Conservation (phyloP, 2,113 vertebrate genomes). For the Hemiprocne comata region DNA sequence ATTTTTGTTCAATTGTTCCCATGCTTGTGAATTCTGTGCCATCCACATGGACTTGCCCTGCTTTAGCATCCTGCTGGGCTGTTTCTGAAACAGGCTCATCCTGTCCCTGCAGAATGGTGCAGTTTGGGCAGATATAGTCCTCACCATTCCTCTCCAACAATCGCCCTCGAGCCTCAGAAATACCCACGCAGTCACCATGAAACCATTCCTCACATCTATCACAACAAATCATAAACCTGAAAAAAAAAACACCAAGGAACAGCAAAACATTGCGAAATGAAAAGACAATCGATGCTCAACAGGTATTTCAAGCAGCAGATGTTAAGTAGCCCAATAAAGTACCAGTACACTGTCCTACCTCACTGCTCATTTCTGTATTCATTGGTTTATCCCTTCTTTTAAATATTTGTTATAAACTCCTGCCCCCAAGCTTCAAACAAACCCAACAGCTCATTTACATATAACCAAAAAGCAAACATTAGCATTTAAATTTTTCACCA, state of each 20-base stretch:
- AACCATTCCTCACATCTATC: conserved; percentile 93
- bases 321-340: not conserved
- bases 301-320: not conserved
- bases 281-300: not conserved
- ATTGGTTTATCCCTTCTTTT: not conserved
- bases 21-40: conserved; percentile 75
- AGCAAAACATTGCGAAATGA: not conserved
- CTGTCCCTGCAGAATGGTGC: conserved; percentile 86
- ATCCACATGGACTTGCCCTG: conserved; percentile 44
- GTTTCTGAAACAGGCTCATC: conserved; percentile 68
- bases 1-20: conserved; percentile 74
- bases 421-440: not conserved
- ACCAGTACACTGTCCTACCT: not conserved
- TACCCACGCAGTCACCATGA: conserved; percentile 91
- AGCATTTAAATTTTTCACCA: not conserved
- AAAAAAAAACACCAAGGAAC: not conserved
- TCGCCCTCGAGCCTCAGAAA: conserved; percentile 82
- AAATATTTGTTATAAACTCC: not conserved
- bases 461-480: not conserved
- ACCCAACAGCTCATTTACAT: not conserved
- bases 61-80: conserved; percentile 53
- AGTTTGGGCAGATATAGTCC: conserved; percentile 89
- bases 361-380: not conserved
- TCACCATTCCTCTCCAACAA: conserved; percentile 84
- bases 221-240: conserved; percentile 95